A percentile compares a stretch with the other conserved stretches of the same genome.
These are phyloP conservation scores for Erebia ligea DNA, from an alignment of 2,888 invertebrate genomes.

Conservation along the genomic window DNA sequence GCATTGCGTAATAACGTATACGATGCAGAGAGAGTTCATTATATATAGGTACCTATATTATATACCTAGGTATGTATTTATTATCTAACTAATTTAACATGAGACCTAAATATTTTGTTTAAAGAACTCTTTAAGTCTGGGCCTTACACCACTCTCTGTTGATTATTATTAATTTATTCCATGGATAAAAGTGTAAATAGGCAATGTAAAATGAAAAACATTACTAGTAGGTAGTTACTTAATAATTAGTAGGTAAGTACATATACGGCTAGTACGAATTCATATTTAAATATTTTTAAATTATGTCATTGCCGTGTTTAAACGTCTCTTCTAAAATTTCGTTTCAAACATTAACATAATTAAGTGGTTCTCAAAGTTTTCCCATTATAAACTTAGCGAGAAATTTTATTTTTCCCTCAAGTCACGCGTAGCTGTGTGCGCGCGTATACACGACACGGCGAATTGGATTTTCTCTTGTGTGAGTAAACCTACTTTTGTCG, in stretches of 20 bases:
- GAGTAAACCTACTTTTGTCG: slow-evolving; percentile 81
- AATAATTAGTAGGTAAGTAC: background rate
- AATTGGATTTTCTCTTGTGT: slow-evolving; percentile 81
- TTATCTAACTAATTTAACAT: too few species aligned
- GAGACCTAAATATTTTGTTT: too few species aligned
- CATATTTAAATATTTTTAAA: slow-evolving; percentile 53
- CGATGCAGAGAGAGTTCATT: too few species aligned
- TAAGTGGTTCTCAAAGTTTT: slow-evolving; percentile 84
- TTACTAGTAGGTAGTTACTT: background rate
- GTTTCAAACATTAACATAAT: slow-evolving; percentile 84
- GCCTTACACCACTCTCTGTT: background rate
- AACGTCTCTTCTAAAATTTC: slow-evolving; percentile 82
- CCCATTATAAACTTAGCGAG: slow-evolving; percentile 84
- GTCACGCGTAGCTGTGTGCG: slow-evolving; percentile 78
- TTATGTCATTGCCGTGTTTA: slow-evolving; percentile 78
- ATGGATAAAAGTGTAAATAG: background rate
- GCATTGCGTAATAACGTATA: too few species aligned
- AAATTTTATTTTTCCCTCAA: slow-evolving; percentile 84
- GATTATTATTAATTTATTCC: background rate
- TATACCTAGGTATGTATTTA: too few species aligned
- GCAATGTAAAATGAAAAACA: background rate
- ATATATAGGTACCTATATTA: too few species aligned
- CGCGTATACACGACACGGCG: slow-evolving; percentile 73
- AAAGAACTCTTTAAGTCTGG: too few species aligned
- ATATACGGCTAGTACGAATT: slow-evolving; percentile 14